These are phyloP conservation scores for Etheostoma spectabile DNA, from an alignment of 2,113 vertebrate genomes.

Conservation along the genomic window DNA sequence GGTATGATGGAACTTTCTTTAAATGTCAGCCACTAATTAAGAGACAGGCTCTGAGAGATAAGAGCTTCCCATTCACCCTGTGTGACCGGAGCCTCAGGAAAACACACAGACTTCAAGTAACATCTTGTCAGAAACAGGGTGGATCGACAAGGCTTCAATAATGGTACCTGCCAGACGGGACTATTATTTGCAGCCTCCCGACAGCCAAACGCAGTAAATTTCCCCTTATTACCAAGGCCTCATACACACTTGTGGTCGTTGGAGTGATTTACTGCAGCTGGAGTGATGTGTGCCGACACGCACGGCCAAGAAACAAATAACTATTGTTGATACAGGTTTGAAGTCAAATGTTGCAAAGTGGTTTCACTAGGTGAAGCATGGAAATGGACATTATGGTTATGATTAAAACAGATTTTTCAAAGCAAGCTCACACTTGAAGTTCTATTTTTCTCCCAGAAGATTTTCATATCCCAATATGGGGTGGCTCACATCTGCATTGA, in stretches of 20 bases:
- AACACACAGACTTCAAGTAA: slow-evolving; percentile 77
- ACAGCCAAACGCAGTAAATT: slow-evolving; percentile 75
- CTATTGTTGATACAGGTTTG: slow-evolving; percentile 33
- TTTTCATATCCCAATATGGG: neutral
- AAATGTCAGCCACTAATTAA: slow-evolving; percentile 72
- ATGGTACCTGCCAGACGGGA: slow-evolving; percentile 76
- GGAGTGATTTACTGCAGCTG: slow-evolving; percentile 66
- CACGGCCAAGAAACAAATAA: slow-evolving; percentile 48
- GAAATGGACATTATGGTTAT: neutral
- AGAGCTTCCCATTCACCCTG: slow-evolving; percentile 50
- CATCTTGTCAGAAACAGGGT: slow-evolving; percentile 81
- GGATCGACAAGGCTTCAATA: slow-evolving; percentile 78
- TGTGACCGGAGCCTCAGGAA: slow-evolving; percentile 62
- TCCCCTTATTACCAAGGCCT: slow-evolving; percentile 71
- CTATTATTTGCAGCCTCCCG: slow-evolving; percentile 72
- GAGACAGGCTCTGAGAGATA: slow-evolving; percentile 27
- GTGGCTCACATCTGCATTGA: neutral
- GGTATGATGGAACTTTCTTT: slow-evolving; percentile 60
- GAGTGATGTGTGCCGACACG: slow-evolving; percentile 46
- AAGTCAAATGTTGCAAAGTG: slow-evolving; percentile 24
- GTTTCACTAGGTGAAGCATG: neutral
- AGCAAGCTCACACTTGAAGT: slow-evolving; percentile 5
- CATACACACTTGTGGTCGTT: slow-evolving; percentile 39
- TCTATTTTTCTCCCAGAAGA: neutral
- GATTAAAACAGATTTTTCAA: slow-evolving; percentile 1